A percentile compares a stretch with the other conserved stretches of the same genome.
phyloP scores from a whole-genome alignment of 2,888 invertebrate genomes.

The Pediacus dermestoides region DNA sequence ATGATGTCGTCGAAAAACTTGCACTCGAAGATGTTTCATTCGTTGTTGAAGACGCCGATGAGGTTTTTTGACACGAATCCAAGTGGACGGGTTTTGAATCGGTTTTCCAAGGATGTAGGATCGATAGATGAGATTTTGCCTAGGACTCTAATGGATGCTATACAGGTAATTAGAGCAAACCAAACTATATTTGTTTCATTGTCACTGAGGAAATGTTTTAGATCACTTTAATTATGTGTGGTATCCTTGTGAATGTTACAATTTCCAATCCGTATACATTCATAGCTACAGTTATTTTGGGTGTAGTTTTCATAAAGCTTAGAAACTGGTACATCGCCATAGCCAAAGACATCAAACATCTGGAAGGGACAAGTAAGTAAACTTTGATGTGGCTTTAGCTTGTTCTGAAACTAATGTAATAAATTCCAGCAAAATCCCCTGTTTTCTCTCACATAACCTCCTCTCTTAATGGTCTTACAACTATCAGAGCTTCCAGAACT shows the following conservation, averaged over 20 bases:
- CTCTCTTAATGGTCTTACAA: slow-evolving; percentile 76
- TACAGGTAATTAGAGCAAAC: slow-evolving; percentile 59
- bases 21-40: slow-evolving; percentile 73
- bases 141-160: slow-evolving; percentile 59
- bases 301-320: slow-evolving; percentile 60
- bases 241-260: slow-evolving; percentile 66
- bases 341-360: slow-evolving; percentile 67
- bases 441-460: slow-evolving; percentile 85
- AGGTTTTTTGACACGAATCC: slow-evolving; percentile 83
- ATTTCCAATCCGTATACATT: slow-evolving; percentile 65
- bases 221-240: slow-evolving; percentile 64
- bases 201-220: too few relatives aligned
- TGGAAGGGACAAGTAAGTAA: slow-evolving; percentile 52
- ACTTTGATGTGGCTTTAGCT: too few relatives aligned
- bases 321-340: slow-evolving; percentile 63
- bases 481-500: slow-evolving; percentile 75
- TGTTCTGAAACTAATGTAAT: background rate
- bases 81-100: slow-evolving; percentile 70
- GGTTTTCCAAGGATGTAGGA: slow-evolving; percentile 82
- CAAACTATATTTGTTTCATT: background rate
- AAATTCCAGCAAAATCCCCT: slow-evolving; percentile 69
- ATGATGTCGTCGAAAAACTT: slow-evolving; percentile 71
- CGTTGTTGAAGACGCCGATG: slow-evolving; percentile 60
- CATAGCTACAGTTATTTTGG: slow-evolving; percentile 59
- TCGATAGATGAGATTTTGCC: slow-evolving; percentile 73